Conservation (phyloP, 2,888 invertebrate species). For the Coleophora deauratella region DNA sequence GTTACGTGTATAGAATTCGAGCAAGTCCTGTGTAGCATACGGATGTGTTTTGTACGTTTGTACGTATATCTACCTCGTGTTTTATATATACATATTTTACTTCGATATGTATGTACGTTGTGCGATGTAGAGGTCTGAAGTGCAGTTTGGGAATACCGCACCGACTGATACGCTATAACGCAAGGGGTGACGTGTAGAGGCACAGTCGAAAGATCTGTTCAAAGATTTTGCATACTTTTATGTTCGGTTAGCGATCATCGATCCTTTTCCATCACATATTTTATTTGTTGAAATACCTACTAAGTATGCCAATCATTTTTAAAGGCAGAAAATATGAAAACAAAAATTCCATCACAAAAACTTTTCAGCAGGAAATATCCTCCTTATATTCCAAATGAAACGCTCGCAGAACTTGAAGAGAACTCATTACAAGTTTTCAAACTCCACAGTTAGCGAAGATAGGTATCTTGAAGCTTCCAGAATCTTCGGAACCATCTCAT, state of each 20-base stretch:
- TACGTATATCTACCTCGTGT: slow-evolving; percentile 1
- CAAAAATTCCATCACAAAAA: too few species aligned
- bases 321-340: too few species aligned
- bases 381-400: too few species aligned
- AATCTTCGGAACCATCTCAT: slow-evolving; percentile 34
- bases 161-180: slow-evolving; percentile 70
- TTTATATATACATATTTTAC: background rate
- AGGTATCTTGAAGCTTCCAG: too few species aligned
- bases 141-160: slow-evolving; percentile 74
- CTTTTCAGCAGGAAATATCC: too few species aligned
- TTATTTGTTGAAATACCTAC: too few species aligned
- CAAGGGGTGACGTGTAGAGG: slow-evolving; percentile 31
- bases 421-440: too few species aligned
- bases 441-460: too few species aligned
- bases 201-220: slow-evolving; percentile 18
- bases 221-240: slow-evolving; percentile 14
- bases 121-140: slow-evolving; percentile 49
- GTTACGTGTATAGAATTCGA: slow-evolving; percentile 50
- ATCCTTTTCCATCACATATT: too few species aligned
- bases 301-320: too few species aligned
- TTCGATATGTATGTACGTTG: slow-evolving; percentile 1
- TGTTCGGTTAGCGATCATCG: too few species aligned
- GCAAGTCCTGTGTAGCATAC: slow-evolving; percentile 7
- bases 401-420: too few species aligned
- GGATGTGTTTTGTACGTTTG: slow-evolving; percentile 17